phyloP scores from a whole-genome alignment of 2,888 invertebrate genomes.

The Charanyca ferruginea region DNA sequence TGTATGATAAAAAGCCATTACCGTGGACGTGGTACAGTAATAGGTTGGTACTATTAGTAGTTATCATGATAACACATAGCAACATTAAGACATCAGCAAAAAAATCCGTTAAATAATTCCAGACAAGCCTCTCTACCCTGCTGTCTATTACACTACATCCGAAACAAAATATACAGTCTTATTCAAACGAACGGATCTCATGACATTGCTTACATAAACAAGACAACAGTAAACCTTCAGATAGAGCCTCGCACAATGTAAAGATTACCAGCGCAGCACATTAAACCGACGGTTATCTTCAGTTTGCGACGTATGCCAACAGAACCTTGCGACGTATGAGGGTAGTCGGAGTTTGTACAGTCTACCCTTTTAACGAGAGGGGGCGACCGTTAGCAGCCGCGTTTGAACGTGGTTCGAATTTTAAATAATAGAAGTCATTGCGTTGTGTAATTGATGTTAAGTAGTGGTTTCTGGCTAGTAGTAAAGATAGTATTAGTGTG shows the following conservation, averaged over 20 bases:
- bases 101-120: neutral
- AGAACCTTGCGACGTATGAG: conserved; percentile 49
- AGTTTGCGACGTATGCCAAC: conserved; percentile 57
- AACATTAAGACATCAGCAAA: neutral
- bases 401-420: conserved; percentile 50
- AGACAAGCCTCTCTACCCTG: neutral
- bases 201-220: conserved; percentile 45
- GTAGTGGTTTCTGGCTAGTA: conserved; percentile 1
- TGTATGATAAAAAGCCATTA: too few relatives aligned
- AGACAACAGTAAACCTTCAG: conserved; percentile 37
- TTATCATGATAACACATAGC: neutral
- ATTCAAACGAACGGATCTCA: conserved; percentile 21
- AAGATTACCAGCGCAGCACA: conserved; percentile 55
- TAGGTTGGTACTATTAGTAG: too few relatives aligned
- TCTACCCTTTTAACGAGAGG: conserved; percentile 58
- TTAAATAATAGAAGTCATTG: conserved; percentile 26
- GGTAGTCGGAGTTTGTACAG: conserved; percentile 57
- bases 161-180: neutral
- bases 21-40: too few relatives aligned
- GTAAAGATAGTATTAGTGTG: neutral
- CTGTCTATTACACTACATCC: neutral
- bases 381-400: conserved; percentile 37
- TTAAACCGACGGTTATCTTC: conserved; percentile 60
- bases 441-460: conserved; percentile 10
- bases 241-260: conserved; percentile 55